Evolutionary conservation across 2,113 vertebrate genomes (phyloP).

Genomic region (Callospermophilus lateralis): DNA sequence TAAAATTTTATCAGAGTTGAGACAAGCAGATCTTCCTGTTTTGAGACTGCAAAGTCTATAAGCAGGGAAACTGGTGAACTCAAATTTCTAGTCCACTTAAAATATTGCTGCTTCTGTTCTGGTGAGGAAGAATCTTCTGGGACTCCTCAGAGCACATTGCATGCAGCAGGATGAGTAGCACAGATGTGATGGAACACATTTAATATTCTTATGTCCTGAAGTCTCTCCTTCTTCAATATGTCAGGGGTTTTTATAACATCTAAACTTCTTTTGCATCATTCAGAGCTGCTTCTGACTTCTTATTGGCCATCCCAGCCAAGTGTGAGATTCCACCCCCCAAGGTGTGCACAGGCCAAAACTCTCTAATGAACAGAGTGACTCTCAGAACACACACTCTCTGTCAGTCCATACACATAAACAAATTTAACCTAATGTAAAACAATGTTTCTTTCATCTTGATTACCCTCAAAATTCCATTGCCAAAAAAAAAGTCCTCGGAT

Average conservation of each 20-base stretch:
- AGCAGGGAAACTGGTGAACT: not conserved
- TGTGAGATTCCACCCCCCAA: not conserved
- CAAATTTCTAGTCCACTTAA: not conserved
- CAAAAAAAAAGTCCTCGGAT: not conserved
- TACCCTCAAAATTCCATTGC: not conserved
- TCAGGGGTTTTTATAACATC: not conserved
- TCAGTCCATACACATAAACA: not conserved
- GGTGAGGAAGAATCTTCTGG: not conserved
- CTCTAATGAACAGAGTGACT: too few relatives aligned
- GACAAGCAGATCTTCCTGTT: not conserved
- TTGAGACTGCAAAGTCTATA: not conserved
- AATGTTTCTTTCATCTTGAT: not conserved
- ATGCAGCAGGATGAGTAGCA: not conserved
- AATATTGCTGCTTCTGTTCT: not conserved
- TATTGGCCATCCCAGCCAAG: not conserved
- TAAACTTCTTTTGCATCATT: not conserved
- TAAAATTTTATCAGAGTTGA: not conserved
- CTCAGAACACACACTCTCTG: not conserved
- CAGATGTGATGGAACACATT: not conserved
- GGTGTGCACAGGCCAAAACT: not conserved
- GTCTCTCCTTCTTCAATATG: not conserved
- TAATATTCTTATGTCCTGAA: not conserved
- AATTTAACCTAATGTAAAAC: not conserved
- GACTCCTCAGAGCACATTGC: not conserved
- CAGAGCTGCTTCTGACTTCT: not conserved